Percentiles rank a stretch among this genome's conserved stretches.
Conservation (phyloP, 2,888 invertebrate species). For the Seira ritae region DNA sequence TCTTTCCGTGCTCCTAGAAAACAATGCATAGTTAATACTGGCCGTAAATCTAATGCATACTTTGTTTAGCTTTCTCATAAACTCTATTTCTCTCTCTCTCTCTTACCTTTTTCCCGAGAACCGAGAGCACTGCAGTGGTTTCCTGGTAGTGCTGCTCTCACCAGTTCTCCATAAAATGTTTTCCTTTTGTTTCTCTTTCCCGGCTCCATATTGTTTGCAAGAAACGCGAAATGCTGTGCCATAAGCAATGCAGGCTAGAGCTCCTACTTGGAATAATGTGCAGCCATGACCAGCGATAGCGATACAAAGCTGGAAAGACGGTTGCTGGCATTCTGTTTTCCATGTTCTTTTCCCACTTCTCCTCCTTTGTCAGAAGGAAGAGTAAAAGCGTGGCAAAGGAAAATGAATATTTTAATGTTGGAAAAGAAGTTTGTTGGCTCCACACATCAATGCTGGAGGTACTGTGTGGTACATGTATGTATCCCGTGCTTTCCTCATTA, state of each 20-base stretch:
- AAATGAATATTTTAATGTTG: constrained; percentile 58
- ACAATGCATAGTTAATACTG: constrained; percentile 45
- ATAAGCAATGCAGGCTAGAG: too few relatives aligned
- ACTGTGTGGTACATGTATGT: not conserved
- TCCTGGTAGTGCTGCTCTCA: not conserved
- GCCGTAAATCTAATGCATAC: constrained; percentile 18
- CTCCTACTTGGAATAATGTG: not conserved
- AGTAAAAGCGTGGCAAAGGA: constrained; percentile 53
- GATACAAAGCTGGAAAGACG: not conserved
- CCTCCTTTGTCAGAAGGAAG: constrained; percentile 22
- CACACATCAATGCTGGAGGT: not conserved
- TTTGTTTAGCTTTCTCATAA: constrained; percentile 16
- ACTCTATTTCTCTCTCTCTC: constrained; percentile 11
- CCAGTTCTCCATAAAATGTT: constrained; percentile 24
- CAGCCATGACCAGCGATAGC: too few relatives aligned
- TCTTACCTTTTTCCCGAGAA: not conserved
- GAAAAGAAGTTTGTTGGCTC: constrained; percentile 17
- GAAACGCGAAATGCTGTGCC: not conserved
- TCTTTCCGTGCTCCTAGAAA: not conserved
- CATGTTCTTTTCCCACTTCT: not conserved
- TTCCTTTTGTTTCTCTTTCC: not conserved
- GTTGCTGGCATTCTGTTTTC: not conserved
- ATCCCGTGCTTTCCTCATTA: not conserved
- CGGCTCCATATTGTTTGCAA: not conserved
- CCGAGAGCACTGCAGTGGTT: constrained; percentile 14